Base-by-base conservation (phyloP, 2,888 invertebrate genomes). In the Cantharis rustica region DNA sequence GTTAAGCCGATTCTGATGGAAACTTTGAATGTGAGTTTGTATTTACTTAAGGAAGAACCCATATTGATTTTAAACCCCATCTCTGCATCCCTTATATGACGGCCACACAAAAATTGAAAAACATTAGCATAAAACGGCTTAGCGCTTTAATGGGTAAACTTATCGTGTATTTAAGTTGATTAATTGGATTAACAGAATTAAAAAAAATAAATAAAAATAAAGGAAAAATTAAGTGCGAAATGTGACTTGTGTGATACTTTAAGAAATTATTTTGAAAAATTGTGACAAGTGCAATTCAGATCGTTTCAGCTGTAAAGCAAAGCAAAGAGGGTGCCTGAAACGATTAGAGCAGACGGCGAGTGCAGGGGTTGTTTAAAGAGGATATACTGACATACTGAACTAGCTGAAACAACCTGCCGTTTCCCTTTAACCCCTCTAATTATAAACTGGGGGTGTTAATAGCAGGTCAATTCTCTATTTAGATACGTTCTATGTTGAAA, bases 391-490 rank as follows among this genome's bases (percentile, higher is more conserved):
- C 83, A 83, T 82, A 83, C 80, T 82, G 82, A 82, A 82, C 83
- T 79, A 73, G 76, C 80, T 79, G 71, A 71, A 77, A 73, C 79
- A 80, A 78, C 79, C 72, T 80, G 82, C 71, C 76, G 77, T 77
- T 83, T 84, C 84, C 81, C 85, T 86, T 86, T 84, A 86, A 84
- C 78, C 81, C 78, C 83, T 83, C 82, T 86, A 86, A 86, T 86
- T 86, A 86, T 86, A 86, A 86, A 85, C 85, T 85, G 79, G 85
- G 26, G 85, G 86, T 86, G 86, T 85, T 86, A 86, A 86, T 85
- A 86, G 86, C 86, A 85, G 86, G 86, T 86, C 86, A 86, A 86
- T 86, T 86, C 85, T 84, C 83, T 83, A 84, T 85, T 85, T 85
- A 85, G 83, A 82, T 81, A 80, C 82, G 80, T 82, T 82, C 83